Conservation (phyloP, 2,797 vertebrate genomes). For the Poliocrania exsul region DNA sequence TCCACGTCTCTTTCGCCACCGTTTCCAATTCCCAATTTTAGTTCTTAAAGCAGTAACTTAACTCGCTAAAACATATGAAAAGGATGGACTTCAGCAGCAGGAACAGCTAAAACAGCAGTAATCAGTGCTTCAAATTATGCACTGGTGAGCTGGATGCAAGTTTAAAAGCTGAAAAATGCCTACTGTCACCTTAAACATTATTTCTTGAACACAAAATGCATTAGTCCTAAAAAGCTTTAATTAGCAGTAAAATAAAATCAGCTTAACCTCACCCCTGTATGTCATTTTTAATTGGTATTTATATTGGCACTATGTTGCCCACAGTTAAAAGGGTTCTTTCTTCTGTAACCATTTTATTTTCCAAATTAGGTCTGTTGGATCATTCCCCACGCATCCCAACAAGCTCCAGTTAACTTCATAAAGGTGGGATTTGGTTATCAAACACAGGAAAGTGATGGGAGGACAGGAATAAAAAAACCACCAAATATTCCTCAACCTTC, state of each 20-base stretch:
- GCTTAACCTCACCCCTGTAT: neutral
- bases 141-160: neutral
- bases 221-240: neutral
- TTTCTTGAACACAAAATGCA: neutral
- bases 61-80: neutral
- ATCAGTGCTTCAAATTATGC: neutral
- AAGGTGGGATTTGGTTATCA: neutral
- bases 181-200: neutral
- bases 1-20: neutral
- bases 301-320: neutral
- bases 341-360: neutral
- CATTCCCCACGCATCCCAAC: neutral
- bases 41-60: neutral
- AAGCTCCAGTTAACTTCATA: neutral
- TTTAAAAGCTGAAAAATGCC: neutral
- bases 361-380: neutral
- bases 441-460: neutral
- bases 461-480: neutral
- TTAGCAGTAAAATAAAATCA: neutral
- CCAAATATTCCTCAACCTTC: neutral
- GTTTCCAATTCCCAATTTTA: neutral
- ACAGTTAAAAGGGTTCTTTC: neutral
- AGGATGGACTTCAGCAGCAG: neutral
- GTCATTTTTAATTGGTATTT: constrained; percentile 1
- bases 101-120: neutral